Conservation (phyloP, 2,113 vertebrate genomes). For the Bos javanicus region DNA sequence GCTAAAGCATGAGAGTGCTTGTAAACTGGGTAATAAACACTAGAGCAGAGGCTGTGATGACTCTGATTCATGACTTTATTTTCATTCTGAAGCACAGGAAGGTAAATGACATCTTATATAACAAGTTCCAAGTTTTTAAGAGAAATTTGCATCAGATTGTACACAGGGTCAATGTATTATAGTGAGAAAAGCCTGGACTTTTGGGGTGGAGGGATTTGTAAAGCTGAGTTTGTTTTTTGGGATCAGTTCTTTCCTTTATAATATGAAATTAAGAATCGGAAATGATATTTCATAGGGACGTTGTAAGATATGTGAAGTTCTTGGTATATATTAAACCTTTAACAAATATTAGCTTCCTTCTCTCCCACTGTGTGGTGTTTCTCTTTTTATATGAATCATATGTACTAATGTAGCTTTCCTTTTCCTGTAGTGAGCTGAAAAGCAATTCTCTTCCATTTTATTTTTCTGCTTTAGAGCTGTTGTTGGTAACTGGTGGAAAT, state of each 20-base stretch:
- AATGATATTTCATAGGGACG: not conserved
- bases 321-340: not conserved
- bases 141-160: not conserved
- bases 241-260: not conserved
- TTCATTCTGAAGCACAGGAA: not conserved
- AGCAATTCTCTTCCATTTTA: not conserved
- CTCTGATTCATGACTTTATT: not conserved
- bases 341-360: not conserved
- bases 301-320: not conserved
- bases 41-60: not conserved
- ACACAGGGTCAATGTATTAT: not conserved
- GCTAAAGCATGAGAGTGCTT: not conserved
- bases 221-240: not conserved
- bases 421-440: slow-evolving; percentile 21
- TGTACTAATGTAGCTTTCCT: not conserved
- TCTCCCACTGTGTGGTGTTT: not conserved
- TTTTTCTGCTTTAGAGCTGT: not conserved
- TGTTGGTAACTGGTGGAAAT: not conserved
- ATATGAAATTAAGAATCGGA: not conserved
- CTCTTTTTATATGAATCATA: not conserved
- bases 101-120: not conserved
- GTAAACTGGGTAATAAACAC: not conserved
- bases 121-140: not conserved
- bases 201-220: not conserved
- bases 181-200: not conserved